Conservation (phyloP, 2,888 invertebrate species). For the Anoncus sp. region DNA sequence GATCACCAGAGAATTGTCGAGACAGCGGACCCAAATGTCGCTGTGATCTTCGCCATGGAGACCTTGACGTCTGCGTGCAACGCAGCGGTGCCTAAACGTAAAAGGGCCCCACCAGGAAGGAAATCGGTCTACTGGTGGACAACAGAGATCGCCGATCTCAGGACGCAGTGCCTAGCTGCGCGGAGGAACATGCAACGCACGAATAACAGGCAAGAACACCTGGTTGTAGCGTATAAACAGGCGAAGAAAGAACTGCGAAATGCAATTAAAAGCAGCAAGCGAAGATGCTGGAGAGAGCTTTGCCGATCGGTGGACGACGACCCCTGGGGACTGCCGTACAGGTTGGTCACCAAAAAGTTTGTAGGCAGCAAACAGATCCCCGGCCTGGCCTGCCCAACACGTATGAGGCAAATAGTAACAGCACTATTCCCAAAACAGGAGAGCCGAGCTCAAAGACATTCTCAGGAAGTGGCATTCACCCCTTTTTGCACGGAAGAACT, state of each 20-base stretch:
- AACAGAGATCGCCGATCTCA: slow-evolving; percentile 21
- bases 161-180: slow-evolving; percentile 6
- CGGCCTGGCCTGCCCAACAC: background rate
- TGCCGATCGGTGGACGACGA: too few relatives aligned
- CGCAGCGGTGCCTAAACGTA: slow-evolving; percentile 42
- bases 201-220: slow-evolving; percentile 15
- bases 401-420: slow-evolving; percentile 24
- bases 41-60: slow-evolving; percentile 1
- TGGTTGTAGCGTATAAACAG: slow-evolving; percentile 14
- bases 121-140: slow-evolving; percentile 55
- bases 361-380: slow-evolving; percentile 22
- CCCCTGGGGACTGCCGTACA: too few relatives aligned
- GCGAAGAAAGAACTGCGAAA: too few relatives aligned
- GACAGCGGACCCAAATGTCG: background rate
- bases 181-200: too few relatives aligned
- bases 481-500: slow-evolving; percentile 6
- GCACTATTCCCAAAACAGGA: slow-evolving; percentile 40
- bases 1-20: background rate
- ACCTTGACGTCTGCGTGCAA: slow-evolving; percentile 24
- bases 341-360: too few relatives aligned
- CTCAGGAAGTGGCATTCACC: too few relatives aligned
- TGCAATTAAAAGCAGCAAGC: too few relatives aligned
- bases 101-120: background rate
- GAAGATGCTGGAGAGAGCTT: too few relatives aligned
- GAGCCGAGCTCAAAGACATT: background rate